phyloP scores from a whole-genome alignment of 2,113 vertebrate species.

The Atrichornis clamosus region DNA sequence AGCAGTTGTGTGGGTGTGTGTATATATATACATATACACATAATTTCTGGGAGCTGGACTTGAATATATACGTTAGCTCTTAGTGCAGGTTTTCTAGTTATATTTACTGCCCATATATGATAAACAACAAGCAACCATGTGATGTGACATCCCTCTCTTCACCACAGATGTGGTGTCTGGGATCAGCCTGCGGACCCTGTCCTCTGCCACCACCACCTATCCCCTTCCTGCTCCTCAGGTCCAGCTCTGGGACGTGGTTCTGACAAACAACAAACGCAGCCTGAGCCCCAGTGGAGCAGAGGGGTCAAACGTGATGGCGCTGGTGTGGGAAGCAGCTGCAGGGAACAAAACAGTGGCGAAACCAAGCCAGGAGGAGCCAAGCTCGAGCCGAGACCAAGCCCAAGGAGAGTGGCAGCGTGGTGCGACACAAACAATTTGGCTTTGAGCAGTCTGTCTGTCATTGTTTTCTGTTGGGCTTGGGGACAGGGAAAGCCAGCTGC shows the following conservation, averaged over 20 bases:
- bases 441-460: neutral
- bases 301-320: neutral
- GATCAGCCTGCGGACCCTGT: neutral
- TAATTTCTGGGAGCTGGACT: neutral
- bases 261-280: neutral
- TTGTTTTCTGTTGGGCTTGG: neutral
- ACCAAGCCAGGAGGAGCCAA: rapidly evolving
- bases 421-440: rapidly evolving
- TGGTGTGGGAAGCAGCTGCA: neutral
- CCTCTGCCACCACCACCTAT: rapidly evolving
- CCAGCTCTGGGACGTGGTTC: neutral
- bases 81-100: neutral
- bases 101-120: neutral
- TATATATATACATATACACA: no score
- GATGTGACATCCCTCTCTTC: neutral
- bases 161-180: rapidly evolving
- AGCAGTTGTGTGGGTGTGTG: neutral
- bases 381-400: no score
- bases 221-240: rapidly evolving
- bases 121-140: neutral
- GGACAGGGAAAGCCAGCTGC: neutral
- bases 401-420: rapidly evolving
- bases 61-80: neutral
- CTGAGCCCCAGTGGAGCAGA: rapidly evolving
- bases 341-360: rapidly evolving